Evolutionary conservation across 2,113 vertebrate genomes (phyloP).

Genomic region (Cottus gobio): DNA sequence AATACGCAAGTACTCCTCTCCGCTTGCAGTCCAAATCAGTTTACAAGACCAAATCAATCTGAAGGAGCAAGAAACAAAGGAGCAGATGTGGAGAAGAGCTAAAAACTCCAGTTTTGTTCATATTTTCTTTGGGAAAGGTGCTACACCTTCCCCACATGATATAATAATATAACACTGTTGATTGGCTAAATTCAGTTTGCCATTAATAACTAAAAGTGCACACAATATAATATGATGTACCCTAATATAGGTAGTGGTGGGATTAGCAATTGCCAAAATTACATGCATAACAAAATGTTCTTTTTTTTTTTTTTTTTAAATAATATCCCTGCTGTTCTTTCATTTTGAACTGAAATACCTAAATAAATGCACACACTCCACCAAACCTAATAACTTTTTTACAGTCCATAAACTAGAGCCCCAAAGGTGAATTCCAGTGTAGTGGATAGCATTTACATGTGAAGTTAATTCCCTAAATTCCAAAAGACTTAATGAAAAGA

Average conservation of each 20-base stretch:
- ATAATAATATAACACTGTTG: background rate
- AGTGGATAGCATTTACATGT: background rate
- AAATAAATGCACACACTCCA: background rate
- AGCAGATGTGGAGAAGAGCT: background rate
- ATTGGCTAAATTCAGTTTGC: background rate
- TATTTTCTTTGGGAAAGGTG: background rate
- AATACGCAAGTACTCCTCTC: background rate
- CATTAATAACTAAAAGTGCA: background rate
- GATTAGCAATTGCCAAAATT: background rate
- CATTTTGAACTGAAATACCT: background rate
- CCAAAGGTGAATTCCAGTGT: background rate
- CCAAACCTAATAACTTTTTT: background rate
- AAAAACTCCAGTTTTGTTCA: background rate
- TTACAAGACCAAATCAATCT: slow-evolving; percentile 44
- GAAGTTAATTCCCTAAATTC: background rate
- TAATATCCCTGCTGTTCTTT: background rate
- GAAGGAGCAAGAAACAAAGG: slow-evolving; percentile 20
- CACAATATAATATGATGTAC: background rate
- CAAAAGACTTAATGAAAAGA: background rate
- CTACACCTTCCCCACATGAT: background rate
- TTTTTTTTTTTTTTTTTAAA: background rate
- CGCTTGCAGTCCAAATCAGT: background rate
- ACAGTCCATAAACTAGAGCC: background rate
- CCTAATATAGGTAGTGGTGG: background rate
- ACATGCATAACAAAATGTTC: background rate